Evolutionary conservation across 2,888 invertebrate species (phyloP).

Genomic region (Campoletis raptor): DNA sequence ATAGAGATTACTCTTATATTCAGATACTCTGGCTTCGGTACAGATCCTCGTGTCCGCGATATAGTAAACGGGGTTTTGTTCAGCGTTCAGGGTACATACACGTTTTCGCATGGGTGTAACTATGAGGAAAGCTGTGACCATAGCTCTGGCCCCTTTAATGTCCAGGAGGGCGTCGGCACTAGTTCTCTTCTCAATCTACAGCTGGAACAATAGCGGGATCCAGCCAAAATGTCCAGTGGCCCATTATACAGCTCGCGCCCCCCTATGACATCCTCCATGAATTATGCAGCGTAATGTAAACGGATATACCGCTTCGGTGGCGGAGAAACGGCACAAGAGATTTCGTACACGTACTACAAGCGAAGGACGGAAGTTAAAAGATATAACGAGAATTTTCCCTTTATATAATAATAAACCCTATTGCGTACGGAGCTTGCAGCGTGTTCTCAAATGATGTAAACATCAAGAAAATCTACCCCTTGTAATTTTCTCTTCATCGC

Average conservation of each 20-base stretch:
- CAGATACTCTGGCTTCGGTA: constrained; percentile 11
- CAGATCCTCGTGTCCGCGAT: constrained; percentile 23
- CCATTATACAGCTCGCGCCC: constrained; percentile 84
- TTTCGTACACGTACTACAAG: constrained; percentile 31
- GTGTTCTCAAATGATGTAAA: neutral
- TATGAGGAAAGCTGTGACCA: constrained; percentile 45
- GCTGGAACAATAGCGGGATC: constrained; percentile 79
- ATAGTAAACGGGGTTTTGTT: constrained; percentile 44
- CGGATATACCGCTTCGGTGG: constrained; percentile 77
- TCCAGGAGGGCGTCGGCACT: constrained; percentile 54
- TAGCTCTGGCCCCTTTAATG: constrained; percentile 55
- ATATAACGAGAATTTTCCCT: constrained; percentile 2
- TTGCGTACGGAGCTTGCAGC: neutral
- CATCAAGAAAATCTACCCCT: neutral
- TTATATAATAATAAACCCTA: constrained; percentile 20
- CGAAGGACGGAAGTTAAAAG: constrained; percentile 22
- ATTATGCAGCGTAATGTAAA: constrained; percentile 84
- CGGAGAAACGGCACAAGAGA: constrained; percentile 58
- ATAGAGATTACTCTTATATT: constrained; percentile 17
- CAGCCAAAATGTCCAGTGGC: constrained; percentile 74
- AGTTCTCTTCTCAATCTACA: constrained; percentile 66
- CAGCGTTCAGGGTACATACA: constrained; percentile 11
- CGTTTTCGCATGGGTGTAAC: constrained; percentile 35
- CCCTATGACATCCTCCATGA: constrained; percentile 83
- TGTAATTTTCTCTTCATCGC: neutral